These are phyloP conservation scores for Neoniphon sammara DNA, from an alignment of 2,797 vertebrate genomes.

Conservation along the genomic window DNA sequence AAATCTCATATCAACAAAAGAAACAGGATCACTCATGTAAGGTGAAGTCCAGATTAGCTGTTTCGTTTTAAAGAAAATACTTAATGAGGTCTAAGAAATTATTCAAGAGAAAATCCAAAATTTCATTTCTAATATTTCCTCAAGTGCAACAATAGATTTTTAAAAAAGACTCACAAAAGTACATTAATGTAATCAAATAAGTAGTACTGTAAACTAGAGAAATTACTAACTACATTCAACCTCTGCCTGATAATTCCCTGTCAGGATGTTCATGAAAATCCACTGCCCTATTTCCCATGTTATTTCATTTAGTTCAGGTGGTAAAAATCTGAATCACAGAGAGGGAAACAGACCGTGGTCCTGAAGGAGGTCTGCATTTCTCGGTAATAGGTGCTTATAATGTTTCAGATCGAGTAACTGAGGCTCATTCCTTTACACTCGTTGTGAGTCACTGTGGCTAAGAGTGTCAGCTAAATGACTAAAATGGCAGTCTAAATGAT, in stretches of 20 bases:
- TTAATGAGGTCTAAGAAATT: too few species aligned
- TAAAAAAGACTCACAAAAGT: too few species aligned
- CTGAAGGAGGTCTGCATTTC: not conserved
- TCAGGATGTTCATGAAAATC: not conserved
- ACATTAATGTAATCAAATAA: too few species aligned
- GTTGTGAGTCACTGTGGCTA: not conserved
- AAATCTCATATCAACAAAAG: too few species aligned
- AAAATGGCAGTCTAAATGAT: conserved; percentile 22
- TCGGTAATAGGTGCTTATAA: conserved; percentile 6
- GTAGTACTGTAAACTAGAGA: too few species aligned
- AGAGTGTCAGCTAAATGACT: not conserved
- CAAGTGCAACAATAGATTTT: too few species aligned
- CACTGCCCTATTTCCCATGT: not conserved
- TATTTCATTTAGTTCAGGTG: conserved; percentile 5
- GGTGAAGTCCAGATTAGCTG: too few species aligned
- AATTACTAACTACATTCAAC: too few species aligned
- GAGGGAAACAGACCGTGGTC: not conserved
- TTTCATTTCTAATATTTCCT: too few species aligned
- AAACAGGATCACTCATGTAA: too few species aligned
- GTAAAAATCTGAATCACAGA: not conserved
- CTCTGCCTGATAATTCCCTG: conserved; percentile 8
- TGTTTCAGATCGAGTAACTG: not conserved
- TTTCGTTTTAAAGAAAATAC: too few species aligned
- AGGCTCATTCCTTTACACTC: conserved; percentile 1
- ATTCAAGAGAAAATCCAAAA: too few species aligned